Base-by-base conservation (phyloP, 2,113 vertebrate genomes). In the Manacus vitellinus region DNA sequence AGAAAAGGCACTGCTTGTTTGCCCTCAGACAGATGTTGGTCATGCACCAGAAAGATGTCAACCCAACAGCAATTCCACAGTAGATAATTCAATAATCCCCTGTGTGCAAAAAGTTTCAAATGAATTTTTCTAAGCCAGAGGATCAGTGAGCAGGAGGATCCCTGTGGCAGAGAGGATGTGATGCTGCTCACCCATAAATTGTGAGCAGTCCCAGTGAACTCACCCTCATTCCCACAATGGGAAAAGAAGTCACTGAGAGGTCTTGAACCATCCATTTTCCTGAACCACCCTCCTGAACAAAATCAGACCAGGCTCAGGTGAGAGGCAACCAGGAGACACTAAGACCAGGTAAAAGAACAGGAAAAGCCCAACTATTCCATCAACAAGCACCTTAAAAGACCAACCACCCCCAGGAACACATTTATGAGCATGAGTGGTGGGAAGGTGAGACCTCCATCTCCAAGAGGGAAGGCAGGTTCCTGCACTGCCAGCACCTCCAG, bases 341-440 rank as follows among this genome's bases (percentile, higher is more conserved):
- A 9, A 47, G 25, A n/a, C 4, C 1, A 65, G 39, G 9, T 81
- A 30, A 43, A 58, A 47, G 7, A 21, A 66, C 58, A 62, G 4
- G 14, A 55, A 51, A 35, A 55, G 17, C 6, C 23, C 56, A 49
- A 66, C 7, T 10, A 39, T 28, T 51, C 30, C 11, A 66, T 2
- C 2, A 2, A n/a, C 27, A 66, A 62, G 46, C 11, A 47, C 12
- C 14, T 66, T 7, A 15, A 12, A 21, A 17, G 41, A 51, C 2
- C 39, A 15, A 2, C 4, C 12, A 46, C 16, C 35, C 22, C 28
- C 14, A 74, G 35, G 59, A 70, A 22, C 1, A 0, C 14, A 8
- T 11, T 11, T 2, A 4, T 1, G 44, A 78, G 0, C 7, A 14
- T 15, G 0, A 39, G 49, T 1, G 41, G 9, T 12, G 21, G 16